Conservation (phyloP, 2,797 vertebrate species). For the Scyliorhinus canicula region DNA sequence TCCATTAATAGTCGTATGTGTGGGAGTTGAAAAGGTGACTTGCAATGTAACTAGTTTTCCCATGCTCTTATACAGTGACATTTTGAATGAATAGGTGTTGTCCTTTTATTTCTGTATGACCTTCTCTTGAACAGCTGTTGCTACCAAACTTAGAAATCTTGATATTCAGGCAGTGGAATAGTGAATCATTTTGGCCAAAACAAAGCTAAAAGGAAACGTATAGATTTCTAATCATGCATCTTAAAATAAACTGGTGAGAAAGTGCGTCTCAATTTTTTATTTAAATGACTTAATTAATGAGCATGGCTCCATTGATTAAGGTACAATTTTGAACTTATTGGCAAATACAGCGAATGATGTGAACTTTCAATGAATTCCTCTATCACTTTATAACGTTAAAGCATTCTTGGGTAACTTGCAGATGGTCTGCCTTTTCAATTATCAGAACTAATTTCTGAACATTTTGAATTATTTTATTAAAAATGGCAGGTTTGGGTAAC, state of each 20-base stretch:
- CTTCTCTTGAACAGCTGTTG: slow-evolving; percentile 47
- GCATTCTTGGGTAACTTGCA: neutral
- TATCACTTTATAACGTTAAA: neutral
- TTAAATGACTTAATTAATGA: slow-evolving; percentile 6
- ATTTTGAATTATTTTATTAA: neutral
- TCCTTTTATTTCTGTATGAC: slow-evolving; percentile 54
- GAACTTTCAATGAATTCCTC: neutral
- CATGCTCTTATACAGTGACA: slow-evolving; percentile 48
- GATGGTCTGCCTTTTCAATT: neutral
- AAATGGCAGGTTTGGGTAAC: neutral
- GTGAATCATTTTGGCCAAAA: slow-evolving; percentile 34
- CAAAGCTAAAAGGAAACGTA: slow-evolving; percentile 16
- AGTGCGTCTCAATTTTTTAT: neutral
- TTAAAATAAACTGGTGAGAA: neutral
- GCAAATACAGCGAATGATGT: neutral
- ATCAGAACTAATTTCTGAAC: neutral
- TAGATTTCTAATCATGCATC: neutral
- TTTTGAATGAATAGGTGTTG: slow-evolving; percentile 53
- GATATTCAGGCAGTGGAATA: slow-evolving; percentile 39
- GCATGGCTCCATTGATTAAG: neutral
- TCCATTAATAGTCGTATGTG: slow-evolving; percentile 48
- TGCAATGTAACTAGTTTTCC: slow-evolving; percentile 50
- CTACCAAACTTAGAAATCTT: slow-evolving; percentile 45
- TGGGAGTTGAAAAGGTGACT: slow-evolving; percentile 49
- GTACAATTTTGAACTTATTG: neutral